phyloP scores from a whole-genome alignment of 1,140 invertebrate genomes.

The Drosophila serrata region DNA sequence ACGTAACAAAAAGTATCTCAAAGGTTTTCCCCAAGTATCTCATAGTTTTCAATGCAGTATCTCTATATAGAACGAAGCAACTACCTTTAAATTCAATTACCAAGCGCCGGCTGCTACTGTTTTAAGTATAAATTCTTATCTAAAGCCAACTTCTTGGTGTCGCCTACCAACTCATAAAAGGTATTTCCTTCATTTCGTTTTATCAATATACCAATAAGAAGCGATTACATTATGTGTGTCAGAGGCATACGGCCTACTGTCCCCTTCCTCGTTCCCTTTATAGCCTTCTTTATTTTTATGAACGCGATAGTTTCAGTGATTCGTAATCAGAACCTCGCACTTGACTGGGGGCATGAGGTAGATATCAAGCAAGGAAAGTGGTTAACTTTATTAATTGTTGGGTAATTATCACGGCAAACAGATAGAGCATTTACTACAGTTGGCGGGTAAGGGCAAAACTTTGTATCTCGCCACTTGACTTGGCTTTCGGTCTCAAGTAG shows the following conservation, averaged over 20 bases:
- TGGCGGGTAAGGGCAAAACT: constrained; percentile 10
- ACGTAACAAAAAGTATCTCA: too few relatives aligned
- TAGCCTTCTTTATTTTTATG: constrained; percentile 35
- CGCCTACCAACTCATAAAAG: constrained; percentile 31
- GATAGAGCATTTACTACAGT: constrained; percentile 1
- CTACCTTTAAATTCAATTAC: constrained; percentile 24
- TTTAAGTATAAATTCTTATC: constrained; percentile 50
- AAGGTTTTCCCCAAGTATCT: too few relatives aligned
- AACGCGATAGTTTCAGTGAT: constrained; percentile 30
- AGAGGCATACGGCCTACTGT: constrained; percentile 11
- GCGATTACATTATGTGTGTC: constrained; percentile 37
- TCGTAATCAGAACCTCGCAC: constrained; percentile 51
- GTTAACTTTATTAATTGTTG: constrained; percentile 68
- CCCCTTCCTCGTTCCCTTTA: constrained; percentile 18
- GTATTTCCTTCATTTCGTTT: constrained; percentile 15
- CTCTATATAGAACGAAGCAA: not conserved
- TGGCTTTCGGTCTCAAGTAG: constrained; percentile 25
- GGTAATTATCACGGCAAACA: constrained; percentile 49
- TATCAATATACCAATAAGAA: constrained; percentile 43
- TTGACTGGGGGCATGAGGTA: constrained; percentile 24
- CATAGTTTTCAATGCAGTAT: not conserved
- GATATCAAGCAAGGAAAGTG: constrained; percentile 49
- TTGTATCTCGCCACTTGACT: constrained; percentile 46
- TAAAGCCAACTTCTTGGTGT: constrained; percentile 35
- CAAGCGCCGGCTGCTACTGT: constrained; percentile 16